Conservation (phyloP, 2,888 invertebrate species). For the Megastigmus dorsalis region DNA sequence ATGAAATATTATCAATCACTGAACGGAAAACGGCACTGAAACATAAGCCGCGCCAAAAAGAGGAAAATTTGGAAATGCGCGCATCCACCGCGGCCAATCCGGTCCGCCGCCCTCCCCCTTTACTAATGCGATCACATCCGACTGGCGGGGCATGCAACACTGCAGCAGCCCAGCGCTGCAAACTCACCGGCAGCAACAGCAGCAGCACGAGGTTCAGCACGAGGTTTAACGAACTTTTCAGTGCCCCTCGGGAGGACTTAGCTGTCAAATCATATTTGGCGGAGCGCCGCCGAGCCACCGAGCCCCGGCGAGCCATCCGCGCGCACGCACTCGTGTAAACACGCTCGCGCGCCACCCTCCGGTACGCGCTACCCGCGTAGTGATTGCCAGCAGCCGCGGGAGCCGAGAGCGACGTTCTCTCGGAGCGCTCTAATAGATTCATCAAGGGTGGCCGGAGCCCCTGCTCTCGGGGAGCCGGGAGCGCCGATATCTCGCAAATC, state of each 20-base stretch:
- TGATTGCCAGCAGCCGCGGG: slow-evolving; percentile 66
- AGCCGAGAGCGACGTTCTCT: slow-evolving; percentile 61
- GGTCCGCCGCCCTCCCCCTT: no score
- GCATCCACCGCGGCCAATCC: no score
- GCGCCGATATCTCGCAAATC: slow-evolving; percentile 62
- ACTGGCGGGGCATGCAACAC: no score
- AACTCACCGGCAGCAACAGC: no score
- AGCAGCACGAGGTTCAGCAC: not conserved
- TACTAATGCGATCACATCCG: no score
- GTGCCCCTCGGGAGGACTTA: slow-evolving; percentile 15
- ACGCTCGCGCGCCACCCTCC: slow-evolving; percentile 42
- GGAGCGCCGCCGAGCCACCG: no score
- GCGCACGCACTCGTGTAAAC: slow-evolving; percentile 55
- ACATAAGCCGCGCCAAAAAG: no score
- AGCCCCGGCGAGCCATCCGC: no score
- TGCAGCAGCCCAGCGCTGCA: no score
- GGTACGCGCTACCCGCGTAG: slow-evolving; percentile 61
- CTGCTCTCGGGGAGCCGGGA: slow-evolving; percentile 12
- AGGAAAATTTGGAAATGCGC: no score
- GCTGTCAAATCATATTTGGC: slow-evolving; percentile 21
- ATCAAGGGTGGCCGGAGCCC: slow-evolving; percentile 63
- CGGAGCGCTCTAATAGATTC: slow-evolving; percentile 69
- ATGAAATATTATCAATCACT: no score
- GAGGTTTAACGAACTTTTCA: slow-evolving; percentile 39
- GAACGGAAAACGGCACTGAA: no score